A percentile compares a stretch with the other conserved stretches of the same genome.
Conservation (phyloP, 2,797 vertebrate species). For the Spheniscus humboldti region DNA sequence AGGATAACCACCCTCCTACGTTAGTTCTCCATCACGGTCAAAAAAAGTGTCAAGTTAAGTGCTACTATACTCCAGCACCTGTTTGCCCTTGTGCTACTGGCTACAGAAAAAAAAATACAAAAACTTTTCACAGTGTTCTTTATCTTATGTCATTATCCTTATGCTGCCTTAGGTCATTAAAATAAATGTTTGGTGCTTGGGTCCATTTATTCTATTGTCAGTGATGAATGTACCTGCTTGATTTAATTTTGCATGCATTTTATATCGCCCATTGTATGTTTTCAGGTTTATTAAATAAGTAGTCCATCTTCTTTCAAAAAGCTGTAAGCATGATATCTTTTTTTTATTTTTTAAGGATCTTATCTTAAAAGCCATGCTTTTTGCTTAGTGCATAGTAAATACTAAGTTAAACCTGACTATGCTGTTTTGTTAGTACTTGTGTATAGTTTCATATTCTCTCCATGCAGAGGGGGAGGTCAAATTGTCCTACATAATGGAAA, state of each 20-base stretch:
- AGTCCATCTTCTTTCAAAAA: conserved; percentile 43
- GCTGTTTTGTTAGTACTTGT: not conserved
- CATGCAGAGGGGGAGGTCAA: not conserved
- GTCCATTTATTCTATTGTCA: conserved; percentile 73
- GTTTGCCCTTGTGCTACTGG: not conserved
- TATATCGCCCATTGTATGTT: conserved; percentile 59
- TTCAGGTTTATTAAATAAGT: conserved; percentile 67
- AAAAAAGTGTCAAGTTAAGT: conserved; percentile 33
- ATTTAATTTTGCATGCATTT: conserved; percentile 72
- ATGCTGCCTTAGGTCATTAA: conserved; percentile 65
- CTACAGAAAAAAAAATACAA: conserved; percentile 13
- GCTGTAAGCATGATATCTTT: not conserved
- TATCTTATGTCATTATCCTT: conserved; percentile 65
- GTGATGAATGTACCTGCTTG: conserved; percentile 73
- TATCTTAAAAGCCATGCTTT: conserved; percentile 14
- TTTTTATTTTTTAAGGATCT: not conserved
- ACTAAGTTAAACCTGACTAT: not conserved
- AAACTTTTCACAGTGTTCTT: conserved; percentile 40
- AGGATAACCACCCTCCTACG: conserved; percentile 12
- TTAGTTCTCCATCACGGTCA: conserved; percentile 61
- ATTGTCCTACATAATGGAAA: not conserved
- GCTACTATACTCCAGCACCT: not conserved
- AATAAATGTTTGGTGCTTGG: conserved; percentile 69
- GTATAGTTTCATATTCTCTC: not conserved
- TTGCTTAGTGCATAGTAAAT: not conserved